Evolutionary conservation across 2,888 invertebrate genomes (phyloP).

Genomic region (Diaprepes abbreviatus): DNA sequence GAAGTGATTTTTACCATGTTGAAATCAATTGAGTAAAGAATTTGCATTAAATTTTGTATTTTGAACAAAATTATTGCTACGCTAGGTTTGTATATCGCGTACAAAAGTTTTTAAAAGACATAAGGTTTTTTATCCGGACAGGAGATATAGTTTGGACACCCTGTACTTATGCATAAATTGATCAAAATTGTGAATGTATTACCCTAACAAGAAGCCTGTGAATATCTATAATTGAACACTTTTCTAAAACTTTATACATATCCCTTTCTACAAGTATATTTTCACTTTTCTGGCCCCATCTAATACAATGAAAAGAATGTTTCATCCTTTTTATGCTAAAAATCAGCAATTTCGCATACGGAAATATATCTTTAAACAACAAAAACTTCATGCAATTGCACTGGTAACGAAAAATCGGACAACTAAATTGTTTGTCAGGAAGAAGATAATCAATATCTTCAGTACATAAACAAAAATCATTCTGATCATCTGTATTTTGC

Average conservation of each 20-base stretch:
- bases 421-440: neutral
- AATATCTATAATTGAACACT: slow-evolving; percentile 6
- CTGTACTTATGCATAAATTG: no score
- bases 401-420: slow-evolving; percentile 21
- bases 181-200: neutral
- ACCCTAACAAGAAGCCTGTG: slow-evolving; percentile 3
- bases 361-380: slow-evolving; percentile 38
- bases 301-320: slow-evolving; percentile 35
- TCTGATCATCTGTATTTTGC: neutral
- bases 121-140: no score
- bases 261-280: slow-evolving; percentile 2
- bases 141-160: no score
- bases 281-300: neutral
- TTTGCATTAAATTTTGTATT: no score
- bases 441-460: slow-evolving; percentile 33
- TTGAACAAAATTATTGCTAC: no score
- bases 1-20: no score
- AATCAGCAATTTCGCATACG: slow-evolving; percentile 30
- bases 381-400: slow-evolving; percentile 34
- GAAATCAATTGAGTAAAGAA: no score
- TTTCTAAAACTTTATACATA: slow-evolving; percentile 9
- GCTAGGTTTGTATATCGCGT: no score
- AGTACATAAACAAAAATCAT: slow-evolving; percentile 25
- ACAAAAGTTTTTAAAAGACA: no score
- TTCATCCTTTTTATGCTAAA: slow-evolving; percentile 40